phyloP scores from a whole-genome alignment of 2,797 vertebrate species.

The Notoglanidium macrostoma region DNA sequence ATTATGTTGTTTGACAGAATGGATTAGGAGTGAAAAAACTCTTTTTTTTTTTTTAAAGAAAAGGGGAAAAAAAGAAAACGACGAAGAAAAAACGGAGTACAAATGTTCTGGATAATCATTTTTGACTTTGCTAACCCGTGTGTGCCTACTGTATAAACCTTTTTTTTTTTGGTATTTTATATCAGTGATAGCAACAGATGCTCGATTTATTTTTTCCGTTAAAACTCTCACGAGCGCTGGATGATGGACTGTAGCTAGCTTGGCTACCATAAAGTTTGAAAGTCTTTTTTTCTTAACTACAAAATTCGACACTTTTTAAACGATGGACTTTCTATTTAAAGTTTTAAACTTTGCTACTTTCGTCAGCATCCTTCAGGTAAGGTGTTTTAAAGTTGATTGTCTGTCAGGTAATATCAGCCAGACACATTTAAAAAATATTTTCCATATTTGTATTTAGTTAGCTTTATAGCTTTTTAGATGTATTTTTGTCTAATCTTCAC shows the following conservation, averaged over 20 bases:
- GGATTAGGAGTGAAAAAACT: constrained; percentile 30
- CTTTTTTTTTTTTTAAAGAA: background rate
- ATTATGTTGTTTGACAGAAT: constrained; percentile 15
- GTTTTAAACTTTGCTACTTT: constrained; percentile 46
- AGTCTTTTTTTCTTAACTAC: constrained; percentile 20
- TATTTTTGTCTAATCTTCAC: constrained; percentile 45
- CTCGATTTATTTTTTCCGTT: constrained; percentile 1
- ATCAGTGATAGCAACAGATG: background rate
- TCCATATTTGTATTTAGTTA: background rate
- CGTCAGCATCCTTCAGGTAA: constrained; percentile 54
- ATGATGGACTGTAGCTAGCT: background rate
- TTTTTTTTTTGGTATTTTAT: background rate
- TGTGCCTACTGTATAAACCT: background rate
- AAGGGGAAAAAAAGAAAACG: background rate
- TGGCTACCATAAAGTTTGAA: background rate
- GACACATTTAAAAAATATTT: background rate
- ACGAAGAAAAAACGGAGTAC: constrained; percentile 17
- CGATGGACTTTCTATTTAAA: constrained; percentile 53
- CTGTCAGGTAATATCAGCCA: background rate
- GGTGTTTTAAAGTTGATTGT: background rate
- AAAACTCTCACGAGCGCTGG: background rate
- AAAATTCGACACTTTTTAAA: background rate
- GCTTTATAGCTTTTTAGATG: background rate
- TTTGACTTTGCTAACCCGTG: background rate
- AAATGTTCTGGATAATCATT: background rate